Evolutionary conservation across 2,113 vertebrate species (phyloP), one percentile per base, ranked within the genome.

Genomic region (Paradoxurus hermaphroditus): DNA sequence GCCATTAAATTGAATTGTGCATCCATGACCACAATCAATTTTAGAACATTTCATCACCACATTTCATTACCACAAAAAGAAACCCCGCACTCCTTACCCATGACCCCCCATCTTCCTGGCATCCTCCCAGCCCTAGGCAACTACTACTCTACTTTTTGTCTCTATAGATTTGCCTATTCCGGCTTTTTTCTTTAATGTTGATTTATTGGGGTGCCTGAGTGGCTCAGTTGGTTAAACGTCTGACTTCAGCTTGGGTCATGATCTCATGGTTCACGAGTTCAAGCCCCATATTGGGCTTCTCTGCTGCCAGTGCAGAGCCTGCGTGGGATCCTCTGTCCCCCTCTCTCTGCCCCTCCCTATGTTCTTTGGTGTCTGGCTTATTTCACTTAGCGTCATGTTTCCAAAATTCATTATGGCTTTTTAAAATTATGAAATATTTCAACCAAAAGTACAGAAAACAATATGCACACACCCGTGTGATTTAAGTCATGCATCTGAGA

Each of bases 21-120:
- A 53, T 88, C 77, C 36, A 25, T 89, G 73, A 44, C 77, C 83
- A 93, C 93, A 79, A 67, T 88, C 92, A 84, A 91, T 89, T 93
- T 95, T 59, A 87, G 92, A 86, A 82, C 34, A 73, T 53, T 65
- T 87, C 67, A 84, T 95, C 72, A 81, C 21, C 87, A 62, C 77
- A 91, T 92, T 79, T 95, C 68, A 73, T 78, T 59, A 67, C 39
- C 83, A 51, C 79, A 95, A 67, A 95, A 94, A 87, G 93, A 97
- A 95, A 97, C 27, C 25, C 14, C 27, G 7, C 16, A 65, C 7
- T 70, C 25, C 0, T 49, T 73, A 70, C 51, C 82, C 39, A 62
- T 84, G 68, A 78, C 49, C 36, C 14, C 34, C 34, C 12, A 27
- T 86, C 67, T 85, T 94, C 51, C 77, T 36, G 41, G 88, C 68